Conservation (phyloP, 2,113 vertebrate species). For the Noctilio leporinus region DNA sequence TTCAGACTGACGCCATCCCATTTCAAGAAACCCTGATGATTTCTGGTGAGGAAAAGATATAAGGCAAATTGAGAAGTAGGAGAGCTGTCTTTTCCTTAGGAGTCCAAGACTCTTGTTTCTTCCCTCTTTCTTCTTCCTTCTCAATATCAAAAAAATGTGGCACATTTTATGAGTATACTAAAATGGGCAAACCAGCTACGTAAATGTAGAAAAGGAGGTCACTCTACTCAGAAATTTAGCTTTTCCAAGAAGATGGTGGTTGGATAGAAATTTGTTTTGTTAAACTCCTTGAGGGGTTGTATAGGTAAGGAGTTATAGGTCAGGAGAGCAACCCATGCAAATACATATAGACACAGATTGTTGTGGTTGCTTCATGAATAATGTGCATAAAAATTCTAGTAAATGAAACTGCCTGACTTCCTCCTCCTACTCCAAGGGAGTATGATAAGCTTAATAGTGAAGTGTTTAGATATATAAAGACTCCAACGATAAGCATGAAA, state of each 20-base stretch:
- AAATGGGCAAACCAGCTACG: not conserved
- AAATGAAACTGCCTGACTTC: not conserved
- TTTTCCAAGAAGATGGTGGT: not conserved
- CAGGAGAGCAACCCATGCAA: not conserved
- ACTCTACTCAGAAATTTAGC: not conserved
- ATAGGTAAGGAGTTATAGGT: not conserved
- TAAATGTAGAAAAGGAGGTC: not conserved
- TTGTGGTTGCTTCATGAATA: not conserved
- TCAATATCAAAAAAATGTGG: not conserved
- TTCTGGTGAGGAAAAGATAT: not conserved
- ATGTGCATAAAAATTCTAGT: not conserved
- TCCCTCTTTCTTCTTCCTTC: not conserved
- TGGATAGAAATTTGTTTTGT: not conserved
- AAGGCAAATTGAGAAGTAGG: not conserved
- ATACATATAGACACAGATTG: not conserved
- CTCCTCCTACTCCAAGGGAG: accelerated
- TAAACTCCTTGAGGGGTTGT: not conserved
- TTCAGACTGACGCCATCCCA: not conserved
- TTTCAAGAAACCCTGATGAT: not conserved
- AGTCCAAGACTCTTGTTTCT: not conserved
- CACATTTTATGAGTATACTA: not conserved
- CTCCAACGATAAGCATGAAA: not conserved
- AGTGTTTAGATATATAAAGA: not conserved
- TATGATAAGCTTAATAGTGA: not conserved
- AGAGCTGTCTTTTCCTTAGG: not conserved